Base-by-base conservation (phyloP, 1,140 invertebrate species). In the Helicoverpa zea region DNA sequence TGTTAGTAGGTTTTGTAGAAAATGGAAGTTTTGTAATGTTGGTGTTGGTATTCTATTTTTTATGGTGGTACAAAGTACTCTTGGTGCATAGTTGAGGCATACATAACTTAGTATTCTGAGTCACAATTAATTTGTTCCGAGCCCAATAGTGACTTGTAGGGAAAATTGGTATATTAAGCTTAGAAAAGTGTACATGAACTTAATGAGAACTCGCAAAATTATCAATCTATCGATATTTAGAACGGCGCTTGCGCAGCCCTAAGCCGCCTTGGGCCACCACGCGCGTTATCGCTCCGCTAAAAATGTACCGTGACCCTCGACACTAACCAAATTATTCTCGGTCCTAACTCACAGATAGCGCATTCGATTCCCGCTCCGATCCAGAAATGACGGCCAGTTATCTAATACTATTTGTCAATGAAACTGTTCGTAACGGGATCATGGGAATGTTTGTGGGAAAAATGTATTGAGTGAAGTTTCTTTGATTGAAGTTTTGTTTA, bases 251-350 rank as follows among this genome's bases (percentile, higher is more conserved):
- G 70, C 52, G 66, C 90, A 90, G 78, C 91, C 82, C 90, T 92
- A 93, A 0, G 23, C 29, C 78, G 91, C 93, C 92, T 73, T 80
- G 81, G 89, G 93, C 93, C 79, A 93, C 90, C 93, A 94, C 93
- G 93, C 92, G 91, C 89, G 85, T 85, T 89, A 89, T 90, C 87
- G 88, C 85, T 90, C 83, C 83, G 86, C 87, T 92, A 94, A 94
- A 93, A 93, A 94, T 88, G 87, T 86, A 84, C 89, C 88, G 85
- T 89, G 91, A 94, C 91, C 92, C 89, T 84, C 89, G 89, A 91
- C 91, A 91, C 90, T 91, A 91, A 92, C 90, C 92, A 88, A 92
- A 93, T 93, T 92, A 92, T 93, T 93, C 91, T 88, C 92, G 89
- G 87, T 88, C 81, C 86, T 81, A 78, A 83, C 82, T 77, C 80